Conservation (phyloP, 2,888 invertebrate genomes). For the Pseudococcus viburni region DNA sequence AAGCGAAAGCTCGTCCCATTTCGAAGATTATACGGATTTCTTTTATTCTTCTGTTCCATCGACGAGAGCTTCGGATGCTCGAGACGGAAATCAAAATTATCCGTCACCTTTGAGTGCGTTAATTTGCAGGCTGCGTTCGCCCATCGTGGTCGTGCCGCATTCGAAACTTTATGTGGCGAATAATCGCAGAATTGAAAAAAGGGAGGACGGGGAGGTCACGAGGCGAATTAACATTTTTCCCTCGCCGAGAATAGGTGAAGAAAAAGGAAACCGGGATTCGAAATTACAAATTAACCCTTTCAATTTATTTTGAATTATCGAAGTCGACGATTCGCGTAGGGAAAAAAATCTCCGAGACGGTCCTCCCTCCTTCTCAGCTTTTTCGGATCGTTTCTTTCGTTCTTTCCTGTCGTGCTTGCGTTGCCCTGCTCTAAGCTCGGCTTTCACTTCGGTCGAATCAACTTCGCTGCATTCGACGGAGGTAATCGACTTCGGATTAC, state of each 20-base stretch:
- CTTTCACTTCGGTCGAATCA: neutral
- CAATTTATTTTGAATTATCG: slow-evolving; percentile 48
- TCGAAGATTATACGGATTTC: slow-evolving; percentile 16
- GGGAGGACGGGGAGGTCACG: neutral
- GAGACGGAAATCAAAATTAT: slow-evolving; percentile 20
- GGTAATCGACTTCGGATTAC: slow-evolving; percentile 42
- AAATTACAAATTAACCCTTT: slow-evolving; percentile 54
- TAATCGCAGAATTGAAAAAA: neutral
- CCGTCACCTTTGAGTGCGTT: slow-evolving; percentile 27
- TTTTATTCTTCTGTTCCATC: neutral
- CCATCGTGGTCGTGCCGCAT: neutral
- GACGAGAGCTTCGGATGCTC: neutral
- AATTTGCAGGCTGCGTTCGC: neutral
- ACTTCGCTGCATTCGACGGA: neutral
- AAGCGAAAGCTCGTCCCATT: neutral
- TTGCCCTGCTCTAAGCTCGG: neutral
- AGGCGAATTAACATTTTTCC: no score
- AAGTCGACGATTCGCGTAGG: slow-evolving; percentile 46
- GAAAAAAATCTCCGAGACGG: neutral
- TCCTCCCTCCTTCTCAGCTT: neutral
- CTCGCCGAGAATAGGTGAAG: no score
- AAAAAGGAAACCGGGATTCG: neutral
- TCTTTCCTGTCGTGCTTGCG: neutral
- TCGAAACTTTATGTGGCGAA: slow-evolving; percentile 23
- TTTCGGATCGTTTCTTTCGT: neutral